These are phyloP conservation scores for Trissonchulus latispiculum DNA, from an alignment of 2,888 invertebrate species.

Conservation along the genomic window DNA sequence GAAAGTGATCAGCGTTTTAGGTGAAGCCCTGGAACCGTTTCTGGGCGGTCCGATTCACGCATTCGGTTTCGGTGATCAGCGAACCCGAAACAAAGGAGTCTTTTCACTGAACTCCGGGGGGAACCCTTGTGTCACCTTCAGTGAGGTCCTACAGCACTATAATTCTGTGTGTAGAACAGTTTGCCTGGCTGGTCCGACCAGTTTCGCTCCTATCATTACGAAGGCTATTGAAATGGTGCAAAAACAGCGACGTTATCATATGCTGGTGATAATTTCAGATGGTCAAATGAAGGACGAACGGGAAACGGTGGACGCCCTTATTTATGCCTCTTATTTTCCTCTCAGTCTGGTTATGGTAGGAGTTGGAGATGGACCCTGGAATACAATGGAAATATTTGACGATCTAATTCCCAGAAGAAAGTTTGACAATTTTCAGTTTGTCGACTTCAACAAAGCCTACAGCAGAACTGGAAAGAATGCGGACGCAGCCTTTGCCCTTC, in stretches of 20 bases:
- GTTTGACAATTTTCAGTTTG: slow-evolving; percentile 49
- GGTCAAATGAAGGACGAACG: slow-evolving; percentile 43
- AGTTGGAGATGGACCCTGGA: slow-evolving; percentile 48
- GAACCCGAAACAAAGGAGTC: slow-evolving; percentile 40
- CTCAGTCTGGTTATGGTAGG: slow-evolving; percentile 47
- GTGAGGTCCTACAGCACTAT: slow-evolving; percentile 39
- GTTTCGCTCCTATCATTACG: slow-evolving; percentile 46
- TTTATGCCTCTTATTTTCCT: slow-evolving; percentile 45
- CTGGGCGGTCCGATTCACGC: slow-evolving; percentile 45
- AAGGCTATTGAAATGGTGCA: slow-evolving; percentile 45
- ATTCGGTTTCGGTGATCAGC: slow-evolving; percentile 46
- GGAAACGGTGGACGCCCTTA: slow-evolving; percentile 42
- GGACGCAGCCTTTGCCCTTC: slow-evolving; percentile 43
- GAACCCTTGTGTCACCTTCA: slow-evolving; percentile 35
- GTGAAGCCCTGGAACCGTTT: slow-evolving; percentile 45
- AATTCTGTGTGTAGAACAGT: slow-evolving; percentile 42
- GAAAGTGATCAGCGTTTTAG: slow-evolving; percentile 43
- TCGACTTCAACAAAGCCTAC: slow-evolving; percentile 41
- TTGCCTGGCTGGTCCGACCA: slow-evolving; percentile 46
- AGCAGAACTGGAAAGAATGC: slow-evolving; percentile 29
- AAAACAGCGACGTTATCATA: slow-evolving; percentile 43
- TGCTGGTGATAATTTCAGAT: slow-evolving; percentile 47
- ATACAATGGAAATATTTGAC: slow-evolving; percentile 46
- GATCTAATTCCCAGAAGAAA: slow-evolving; percentile 43
- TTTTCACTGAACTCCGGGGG: slow-evolving; percentile 38